Percentiles rank a stretch among this genome's conserved stretches.
Evolutionary conservation across 2,797 vertebrate genomes (phyloP).

Genomic region (Nyctibius grandis): DNA sequence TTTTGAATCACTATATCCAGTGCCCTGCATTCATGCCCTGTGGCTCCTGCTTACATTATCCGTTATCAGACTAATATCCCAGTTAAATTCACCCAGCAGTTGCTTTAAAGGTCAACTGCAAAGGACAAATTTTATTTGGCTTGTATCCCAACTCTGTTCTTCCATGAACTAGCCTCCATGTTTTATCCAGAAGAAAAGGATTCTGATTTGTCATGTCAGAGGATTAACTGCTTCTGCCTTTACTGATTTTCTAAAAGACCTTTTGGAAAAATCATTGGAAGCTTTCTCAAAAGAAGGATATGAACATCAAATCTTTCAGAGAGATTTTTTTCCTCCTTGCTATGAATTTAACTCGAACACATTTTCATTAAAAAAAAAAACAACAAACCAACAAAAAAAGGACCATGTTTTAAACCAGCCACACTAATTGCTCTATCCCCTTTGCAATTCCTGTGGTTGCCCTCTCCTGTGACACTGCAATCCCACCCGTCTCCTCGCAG

Average conservation of each 20-base stretch:
- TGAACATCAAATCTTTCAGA: background rate
- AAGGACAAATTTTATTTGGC: conserved; percentile 44
- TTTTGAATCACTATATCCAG: background rate
- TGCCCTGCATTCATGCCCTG: background rate
- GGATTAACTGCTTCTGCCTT: conserved; percentile 18
- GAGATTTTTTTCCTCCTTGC: background rate
- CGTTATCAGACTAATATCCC: background rate
- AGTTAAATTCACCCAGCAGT: conserved; percentile 12
- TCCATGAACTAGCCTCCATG: background rate
- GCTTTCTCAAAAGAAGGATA: background rate
- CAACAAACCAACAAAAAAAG: background rate
- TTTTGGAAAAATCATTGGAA: background rate
- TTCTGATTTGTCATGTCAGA: conserved; percentile 14
- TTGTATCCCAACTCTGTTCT: background rate
- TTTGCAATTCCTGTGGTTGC: background rate
- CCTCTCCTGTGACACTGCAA: background rate
- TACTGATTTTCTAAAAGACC: background rate
- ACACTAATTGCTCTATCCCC: background rate
- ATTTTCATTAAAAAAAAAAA: background rate
- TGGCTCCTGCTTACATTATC: background rate
- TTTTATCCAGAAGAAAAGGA: conserved; percentile 20
- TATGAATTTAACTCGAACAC: background rate
- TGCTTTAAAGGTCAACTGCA: conserved; percentile 49
- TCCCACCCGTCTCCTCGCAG: background rate
- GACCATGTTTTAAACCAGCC: background rate